Conservation (phyloP, 2,797 vertebrate genomes). For the Halcyon badia region DNA sequence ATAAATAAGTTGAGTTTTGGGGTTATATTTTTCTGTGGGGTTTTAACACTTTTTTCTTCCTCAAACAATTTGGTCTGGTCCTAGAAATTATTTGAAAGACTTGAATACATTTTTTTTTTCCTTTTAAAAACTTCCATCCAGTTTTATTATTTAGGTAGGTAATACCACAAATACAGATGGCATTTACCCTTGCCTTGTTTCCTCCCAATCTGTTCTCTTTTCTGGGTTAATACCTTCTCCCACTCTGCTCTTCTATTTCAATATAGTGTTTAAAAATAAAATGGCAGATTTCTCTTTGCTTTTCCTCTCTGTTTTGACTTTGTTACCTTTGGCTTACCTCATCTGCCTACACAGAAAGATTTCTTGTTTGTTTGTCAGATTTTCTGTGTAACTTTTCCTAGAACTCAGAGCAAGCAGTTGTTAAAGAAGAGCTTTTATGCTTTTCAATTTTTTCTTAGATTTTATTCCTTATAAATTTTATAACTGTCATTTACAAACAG, state of each 20-base stretch:
- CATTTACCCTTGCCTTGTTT: slow-evolving; percentile 61
- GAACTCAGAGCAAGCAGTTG: background rate
- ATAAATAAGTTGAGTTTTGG: background rate
- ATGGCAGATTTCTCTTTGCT: slow-evolving; percentile 57
- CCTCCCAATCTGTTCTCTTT: slow-evolving; percentile 58
- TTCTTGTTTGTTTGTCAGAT: slow-evolving; percentile 58
- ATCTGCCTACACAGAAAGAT: slow-evolving; percentile 52
- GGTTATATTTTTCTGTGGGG: background rate
- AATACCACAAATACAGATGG: slow-evolving; percentile 58
- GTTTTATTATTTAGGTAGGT: slow-evolving; percentile 48
- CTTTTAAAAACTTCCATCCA: background rate
- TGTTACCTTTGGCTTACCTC: slow-evolving; percentile 68
- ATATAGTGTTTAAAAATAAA: slow-evolving; percentile 62
- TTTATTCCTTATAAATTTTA: background rate
- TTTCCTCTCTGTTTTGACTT: slow-evolving; percentile 54
- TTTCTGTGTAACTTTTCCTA: background rate
- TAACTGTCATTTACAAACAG: background rate
- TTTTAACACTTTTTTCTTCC: background rate
- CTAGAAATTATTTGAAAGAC: background rate
- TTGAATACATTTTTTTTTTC: background rate
- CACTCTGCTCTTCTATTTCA: slow-evolving; percentile 65
- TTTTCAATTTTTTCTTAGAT: background rate
- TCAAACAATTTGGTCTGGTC: background rate
- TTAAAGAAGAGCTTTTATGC: background rate
- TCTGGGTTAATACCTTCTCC: slow-evolving; percentile 70